Conservation (phyloP, 2,113 vertebrate species). For the Hucho hucho region DNA sequence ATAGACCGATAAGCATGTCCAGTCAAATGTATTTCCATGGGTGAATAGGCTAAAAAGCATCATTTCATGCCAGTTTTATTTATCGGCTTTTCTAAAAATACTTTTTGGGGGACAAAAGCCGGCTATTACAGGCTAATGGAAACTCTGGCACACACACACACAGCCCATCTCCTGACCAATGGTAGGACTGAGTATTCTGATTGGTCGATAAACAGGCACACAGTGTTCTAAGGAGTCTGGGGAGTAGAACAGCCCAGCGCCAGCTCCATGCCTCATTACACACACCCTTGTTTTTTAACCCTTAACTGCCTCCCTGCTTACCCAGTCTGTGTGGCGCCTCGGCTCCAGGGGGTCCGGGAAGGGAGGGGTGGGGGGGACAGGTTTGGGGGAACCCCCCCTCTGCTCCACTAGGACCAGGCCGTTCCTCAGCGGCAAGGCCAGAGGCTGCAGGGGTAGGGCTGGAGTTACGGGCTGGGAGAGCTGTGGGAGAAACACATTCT, state of each 20-base stretch:
- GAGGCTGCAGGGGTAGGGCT: conserved; percentile 40
- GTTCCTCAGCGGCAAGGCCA: conserved; percentile 70
- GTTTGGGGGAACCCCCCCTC: conserved; percentile 75
- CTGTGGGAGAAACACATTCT: conserved; percentile 57
- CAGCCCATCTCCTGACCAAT: not conserved
- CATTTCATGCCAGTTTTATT: too few species aligned
- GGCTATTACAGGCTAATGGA: too few species aligned
- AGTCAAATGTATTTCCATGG: too few species aligned
- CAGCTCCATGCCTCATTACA: not conserved
- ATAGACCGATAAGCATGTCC: too few species aligned
- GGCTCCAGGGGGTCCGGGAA: conserved; percentile 66
- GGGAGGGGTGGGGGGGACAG: conserved; percentile 46
- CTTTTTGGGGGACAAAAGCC: too few species aligned
- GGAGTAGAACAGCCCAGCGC: not conserved
- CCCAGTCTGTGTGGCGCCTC: conserved; percentile 80
- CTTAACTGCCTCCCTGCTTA: conserved; percentile 55
- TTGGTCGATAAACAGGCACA: not conserved
- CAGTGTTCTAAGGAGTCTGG: not conserved
- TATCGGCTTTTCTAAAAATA: too few species aligned
- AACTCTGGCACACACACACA: too few species aligned
- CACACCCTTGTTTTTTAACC: not conserved
- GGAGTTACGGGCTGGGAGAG: conserved; percentile 81
- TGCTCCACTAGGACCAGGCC: conserved; percentile 67
- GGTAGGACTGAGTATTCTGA: not conserved
- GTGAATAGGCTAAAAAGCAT: too few species aligned